Percentiles rank a stretch among this genome's conserved stretches.
Evolutionary conservation across 2,888 invertebrate species (phyloP).

Genomic region (Operophtera brumata): DNA sequence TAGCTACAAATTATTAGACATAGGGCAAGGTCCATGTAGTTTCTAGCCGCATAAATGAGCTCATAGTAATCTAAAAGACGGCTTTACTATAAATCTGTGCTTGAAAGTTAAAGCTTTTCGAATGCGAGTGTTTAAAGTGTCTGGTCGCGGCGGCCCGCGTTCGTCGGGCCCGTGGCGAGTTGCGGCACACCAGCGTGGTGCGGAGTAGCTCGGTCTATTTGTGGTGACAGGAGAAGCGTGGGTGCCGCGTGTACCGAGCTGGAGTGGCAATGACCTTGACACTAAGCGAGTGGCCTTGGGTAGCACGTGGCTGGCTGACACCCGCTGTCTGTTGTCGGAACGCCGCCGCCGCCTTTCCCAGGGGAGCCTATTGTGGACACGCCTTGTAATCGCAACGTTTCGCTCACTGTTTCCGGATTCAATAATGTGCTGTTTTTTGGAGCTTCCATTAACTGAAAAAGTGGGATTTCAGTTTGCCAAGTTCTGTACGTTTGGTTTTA

Average conservation of each 20-base stretch:
- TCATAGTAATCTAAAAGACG: neutral
- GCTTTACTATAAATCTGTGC: conserved; percentile 13
- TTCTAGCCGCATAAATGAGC: conserved; percentile 2
- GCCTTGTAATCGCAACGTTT: conserved; percentile 50
- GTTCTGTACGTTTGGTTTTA: neutral
- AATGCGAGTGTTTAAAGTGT: conserved; percentile 35
- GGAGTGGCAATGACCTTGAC: conserved; percentile 81
- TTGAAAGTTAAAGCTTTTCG: conserved; percentile 16
- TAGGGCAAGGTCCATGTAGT: neutral
- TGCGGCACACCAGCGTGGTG: conserved; percentile 64
- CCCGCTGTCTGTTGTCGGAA: conserved; percentile 80
- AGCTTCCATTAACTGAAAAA: neutral
- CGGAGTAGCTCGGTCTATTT: conserved; percentile 77
- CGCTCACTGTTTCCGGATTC: conserved; percentile 27
- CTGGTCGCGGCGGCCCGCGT: conserved; percentile 27
- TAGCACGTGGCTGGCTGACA: conserved; percentile 80
- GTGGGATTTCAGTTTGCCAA: neutral
- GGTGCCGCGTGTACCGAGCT: conserved; percentile 78
- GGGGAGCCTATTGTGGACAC: conserved; percentile 77
- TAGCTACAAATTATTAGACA: neutral
- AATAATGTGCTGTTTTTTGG: conserved; percentile 9
- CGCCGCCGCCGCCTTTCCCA: conserved; percentile 80
- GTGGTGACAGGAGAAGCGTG: conserved; percentile 79
- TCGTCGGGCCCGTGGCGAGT: conserved; percentile 51
- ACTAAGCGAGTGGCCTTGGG: conserved; percentile 81